Percentiles rank a stretch among this genome's conserved stretches.
Evolutionary conservation across 2,797 vertebrate genomes (phyloP).

Genomic region (Mycteria americana): DNA sequence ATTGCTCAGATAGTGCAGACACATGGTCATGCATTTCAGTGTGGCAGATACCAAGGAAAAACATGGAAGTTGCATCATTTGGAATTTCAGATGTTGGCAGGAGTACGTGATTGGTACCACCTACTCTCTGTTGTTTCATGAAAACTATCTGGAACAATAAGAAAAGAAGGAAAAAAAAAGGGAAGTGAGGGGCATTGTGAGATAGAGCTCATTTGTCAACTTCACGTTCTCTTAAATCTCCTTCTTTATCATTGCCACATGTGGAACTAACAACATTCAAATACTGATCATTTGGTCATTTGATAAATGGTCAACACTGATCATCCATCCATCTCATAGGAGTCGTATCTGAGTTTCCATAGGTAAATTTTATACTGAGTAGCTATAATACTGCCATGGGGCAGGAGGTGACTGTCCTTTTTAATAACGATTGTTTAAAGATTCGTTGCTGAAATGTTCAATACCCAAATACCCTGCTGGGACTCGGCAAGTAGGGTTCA

Average conservation of each 20-base stretch:
- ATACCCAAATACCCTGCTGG: background rate
- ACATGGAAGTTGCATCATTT: background rate
- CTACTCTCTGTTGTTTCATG: background rate
- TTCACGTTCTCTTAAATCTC: background rate
- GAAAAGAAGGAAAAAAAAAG: background rate
- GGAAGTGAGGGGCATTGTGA: background rate
- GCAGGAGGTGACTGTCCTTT: background rate
- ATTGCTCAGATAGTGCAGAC: background rate
- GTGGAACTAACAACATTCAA: background rate
- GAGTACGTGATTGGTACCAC: background rate
- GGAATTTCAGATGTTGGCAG: background rate
- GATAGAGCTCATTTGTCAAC: background rate
- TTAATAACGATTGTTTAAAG: background rate
- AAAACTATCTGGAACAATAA: background rate
- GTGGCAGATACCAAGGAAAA: background rate
- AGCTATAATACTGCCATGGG: background rate
- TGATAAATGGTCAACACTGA: background rate
- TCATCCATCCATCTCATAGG: fast-evolving
- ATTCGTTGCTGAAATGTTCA: background rate
- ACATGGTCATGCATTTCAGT: background rate
- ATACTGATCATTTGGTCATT: background rate
- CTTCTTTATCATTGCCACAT: background rate
- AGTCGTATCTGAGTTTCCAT: background rate
- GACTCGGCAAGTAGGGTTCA: background rate
- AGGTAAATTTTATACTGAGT: background rate